Conservation (phyloP, 2,797 vertebrate species). For the Fringilla coelebs region DNA sequence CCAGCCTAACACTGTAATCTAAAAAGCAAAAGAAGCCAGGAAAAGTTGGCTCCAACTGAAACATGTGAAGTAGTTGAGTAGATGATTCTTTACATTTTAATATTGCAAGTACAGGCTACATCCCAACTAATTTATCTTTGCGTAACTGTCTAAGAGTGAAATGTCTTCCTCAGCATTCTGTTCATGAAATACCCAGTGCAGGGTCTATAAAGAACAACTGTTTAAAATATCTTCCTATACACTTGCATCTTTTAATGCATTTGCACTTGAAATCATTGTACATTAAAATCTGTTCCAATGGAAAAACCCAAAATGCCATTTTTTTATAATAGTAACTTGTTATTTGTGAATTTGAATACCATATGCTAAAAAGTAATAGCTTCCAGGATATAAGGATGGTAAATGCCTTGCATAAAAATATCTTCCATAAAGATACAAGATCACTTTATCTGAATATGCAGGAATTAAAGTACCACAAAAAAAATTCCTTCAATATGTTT, state of each 20-base stretch:
- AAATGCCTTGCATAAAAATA: background rate
- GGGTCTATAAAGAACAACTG: background rate
- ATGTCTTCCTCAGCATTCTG: background rate
- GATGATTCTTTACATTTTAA: background rate
- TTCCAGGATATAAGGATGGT: background rate
- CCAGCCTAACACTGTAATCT: background rate
- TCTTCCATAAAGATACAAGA: background rate
- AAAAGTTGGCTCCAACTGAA: background rate
- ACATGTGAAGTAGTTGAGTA: background rate
- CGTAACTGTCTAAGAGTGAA: background rate
- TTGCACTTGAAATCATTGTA: background rate
- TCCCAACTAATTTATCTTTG: background rate
- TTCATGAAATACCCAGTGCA: background rate
- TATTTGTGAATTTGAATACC: background rate
- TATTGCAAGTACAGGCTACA: background rate
- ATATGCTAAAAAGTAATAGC: background rate
- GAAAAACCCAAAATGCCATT: background rate
- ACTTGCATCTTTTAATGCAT: background rate
- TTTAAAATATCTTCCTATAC: background rate
- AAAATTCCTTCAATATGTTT: background rate
- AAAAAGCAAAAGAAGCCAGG: background rate
- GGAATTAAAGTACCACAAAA: background rate
- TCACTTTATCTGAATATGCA: background rate
- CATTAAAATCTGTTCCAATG: background rate
- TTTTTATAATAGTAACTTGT: conserved; percentile 4